These are phyloP conservation scores for Kryptolebias ocellatus DNA, from an alignment of 2,797 vertebrate genomes.

Conservation along the genomic window DNA sequence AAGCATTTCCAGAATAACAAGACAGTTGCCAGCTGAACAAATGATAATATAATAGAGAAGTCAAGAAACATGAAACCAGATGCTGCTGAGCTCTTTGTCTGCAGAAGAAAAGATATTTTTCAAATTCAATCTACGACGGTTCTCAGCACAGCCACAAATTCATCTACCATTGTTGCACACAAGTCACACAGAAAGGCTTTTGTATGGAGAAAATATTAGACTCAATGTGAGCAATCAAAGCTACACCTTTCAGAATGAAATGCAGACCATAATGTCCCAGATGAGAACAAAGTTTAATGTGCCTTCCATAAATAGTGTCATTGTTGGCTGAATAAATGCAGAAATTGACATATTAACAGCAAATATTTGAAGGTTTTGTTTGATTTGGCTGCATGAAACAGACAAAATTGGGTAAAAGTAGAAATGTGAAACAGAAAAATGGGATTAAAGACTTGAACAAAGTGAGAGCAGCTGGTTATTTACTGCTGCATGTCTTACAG, in stretches of 20 bases:
- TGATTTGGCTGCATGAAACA: conserved; percentile 2
- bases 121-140: conserved; percentile 28
- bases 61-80: conserved; percentile 71
- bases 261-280: too few relatives aligned
- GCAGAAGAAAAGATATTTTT: conserved; percentile 53
- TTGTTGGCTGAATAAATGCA: conserved; percentile 31
- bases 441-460: background rate
- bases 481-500: too few relatives aligned
- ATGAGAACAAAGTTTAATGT: too few relatives aligned
- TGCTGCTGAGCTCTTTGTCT: conserved; percentile 59
- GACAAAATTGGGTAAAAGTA: conserved; percentile 20
- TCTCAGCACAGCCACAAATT: conserved; percentile 27
- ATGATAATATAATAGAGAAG: conserved; percentile 67
- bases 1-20: conserved; percentile 49
- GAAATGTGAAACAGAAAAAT: conserved; percentile 4
- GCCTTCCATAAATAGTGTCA: background rate
- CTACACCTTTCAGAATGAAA: too few relatives aligned
- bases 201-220: background rate
- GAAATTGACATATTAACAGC: conserved; percentile 23
- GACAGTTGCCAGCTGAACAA: conserved; percentile 66
- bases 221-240: too few relatives aligned
- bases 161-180: conserved; percentile 25
- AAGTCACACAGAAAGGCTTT: conserved; percentile 13
- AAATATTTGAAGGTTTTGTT: conserved; percentile 31
- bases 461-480: too few relatives aligned